Evolutionary conservation across 2,113 vertebrate genomes (phyloP).

Genomic region (Dicrurus megarhynchus): DNA sequence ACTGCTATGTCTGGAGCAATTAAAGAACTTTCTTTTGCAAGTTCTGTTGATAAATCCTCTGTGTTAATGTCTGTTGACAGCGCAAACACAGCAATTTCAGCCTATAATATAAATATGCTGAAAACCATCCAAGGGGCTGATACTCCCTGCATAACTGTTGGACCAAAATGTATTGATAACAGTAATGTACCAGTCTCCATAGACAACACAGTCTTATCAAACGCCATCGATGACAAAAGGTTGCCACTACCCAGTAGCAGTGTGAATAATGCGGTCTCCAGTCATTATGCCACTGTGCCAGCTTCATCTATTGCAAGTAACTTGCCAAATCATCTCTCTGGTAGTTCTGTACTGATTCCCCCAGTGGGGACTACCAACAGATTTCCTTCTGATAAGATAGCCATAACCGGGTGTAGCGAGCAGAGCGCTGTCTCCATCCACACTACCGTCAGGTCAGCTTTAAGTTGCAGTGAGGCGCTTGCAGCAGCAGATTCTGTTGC

Average conservation of each 20-base stretch:
- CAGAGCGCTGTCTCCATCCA: conserved; percentile 57
- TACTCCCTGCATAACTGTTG: conserved; percentile 71
- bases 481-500: conserved; percentile 50
- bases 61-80: conserved; percentile 81
- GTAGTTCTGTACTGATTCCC: conserved; percentile 76
- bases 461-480: conserved; percentile 58
- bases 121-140: conserved; percentile 77
- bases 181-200: conserved; percentile 48
- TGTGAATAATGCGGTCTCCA: conserved; percentile 44
- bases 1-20: conserved; percentile 76
- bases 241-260: conserved; percentile 64
- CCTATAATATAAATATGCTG: conserved; percentile 76
- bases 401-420: conserved; percentile 69
- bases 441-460: conserved; percentile 61
- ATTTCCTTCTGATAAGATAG: conserved; percentile 76
- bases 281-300: conserved; percentile 74
- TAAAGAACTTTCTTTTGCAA: conserved; percentile 78
- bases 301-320: conserved; percentile 71
- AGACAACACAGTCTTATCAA: conserved; percentile 44
- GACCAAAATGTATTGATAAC: conserved; percentile 79
- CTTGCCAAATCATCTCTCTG: conserved; percentile 78
- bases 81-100: conserved; percentile 70
- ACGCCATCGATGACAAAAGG: conserved; percentile 67
- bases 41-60: conserved; percentile 78
- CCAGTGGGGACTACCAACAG: conserved; percentile 64